A percentile compares a stretch with the other conserved stretches of the same genome.
Conservation (phyloP, 92 coral and sea anemone genomes). For the Umimayanthus chanpuru region DNA sequence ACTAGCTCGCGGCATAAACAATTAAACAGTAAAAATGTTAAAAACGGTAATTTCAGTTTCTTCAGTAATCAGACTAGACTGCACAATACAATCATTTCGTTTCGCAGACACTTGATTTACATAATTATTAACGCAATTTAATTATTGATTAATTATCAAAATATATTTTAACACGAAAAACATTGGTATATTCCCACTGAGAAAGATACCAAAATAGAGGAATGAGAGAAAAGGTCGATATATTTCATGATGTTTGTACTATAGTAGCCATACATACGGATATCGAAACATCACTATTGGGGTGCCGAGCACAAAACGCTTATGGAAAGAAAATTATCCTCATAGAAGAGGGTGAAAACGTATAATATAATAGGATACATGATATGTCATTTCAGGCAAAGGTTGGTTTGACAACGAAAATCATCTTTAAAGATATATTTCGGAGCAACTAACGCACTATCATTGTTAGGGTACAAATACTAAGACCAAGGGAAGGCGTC, state of each 20-base stretch:
- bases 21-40: not conserved
- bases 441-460: not conserved
- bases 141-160: too few relatives aligned
- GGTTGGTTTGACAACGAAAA: slow-evolving; percentile 26
- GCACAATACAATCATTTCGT: not conserved
- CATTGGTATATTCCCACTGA: not conserved
- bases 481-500: not conserved
- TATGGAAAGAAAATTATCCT: not conserved
- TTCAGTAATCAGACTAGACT: not conserved
- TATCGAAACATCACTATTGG: not conserved
- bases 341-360: not conserved
- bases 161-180: not conserved
- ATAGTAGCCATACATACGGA: not conserved
- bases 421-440: not conserved
- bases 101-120: not conserved
- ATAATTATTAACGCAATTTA: too few relatives aligned
- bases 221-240: not conserved
- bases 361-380: slow-evolving; percentile 21
- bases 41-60: not conserved
- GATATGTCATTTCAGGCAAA: slow-evolving; percentile 32
- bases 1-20: not conserved
- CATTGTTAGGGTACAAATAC: too few relatives aligned
- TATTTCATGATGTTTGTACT: not conserved
- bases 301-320: not conserved
- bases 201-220: not conserved